Percentiles rank a stretch among this genome's conserved stretches.
Evolutionary conservation across 2,113 vertebrate genomes (phyloP).

Genomic region (Chamaetylas fuelleborni): DNA sequence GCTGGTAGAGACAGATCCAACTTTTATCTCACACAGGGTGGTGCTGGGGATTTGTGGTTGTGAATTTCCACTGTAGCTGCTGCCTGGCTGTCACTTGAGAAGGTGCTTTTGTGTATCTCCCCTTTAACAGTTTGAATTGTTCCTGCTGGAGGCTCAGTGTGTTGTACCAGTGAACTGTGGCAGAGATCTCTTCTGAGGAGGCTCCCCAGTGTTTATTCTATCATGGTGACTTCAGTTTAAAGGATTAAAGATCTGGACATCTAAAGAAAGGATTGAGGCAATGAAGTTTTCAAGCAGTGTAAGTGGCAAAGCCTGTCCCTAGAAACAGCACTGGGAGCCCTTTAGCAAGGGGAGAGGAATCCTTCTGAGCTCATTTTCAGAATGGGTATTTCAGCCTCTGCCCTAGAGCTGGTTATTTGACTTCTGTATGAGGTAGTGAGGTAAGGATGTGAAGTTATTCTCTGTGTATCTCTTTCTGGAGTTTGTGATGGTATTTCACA

Average conservation of each 20-base stretch:
- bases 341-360: background rate
- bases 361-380: background rate
- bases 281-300: background rate
- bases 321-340: background rate
- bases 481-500: background rate
- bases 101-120: background rate
- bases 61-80: background rate
- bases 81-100: background rate
- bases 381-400: background rate
- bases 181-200: background rate
- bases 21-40: background rate
- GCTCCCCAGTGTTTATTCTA: background rate
- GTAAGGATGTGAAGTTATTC: background rate
- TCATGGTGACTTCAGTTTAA: background rate
- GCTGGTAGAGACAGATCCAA: background rate
- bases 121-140: background rate
- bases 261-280: background rate
- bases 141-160: background rate
- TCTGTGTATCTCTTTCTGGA: background rate
- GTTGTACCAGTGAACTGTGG: background rate
- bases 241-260: background rate
- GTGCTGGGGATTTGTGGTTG: background rate
- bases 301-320: background rate
- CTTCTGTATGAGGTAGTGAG: accelerated
- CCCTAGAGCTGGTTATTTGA: background rate